These are phyloP conservation scores for Mystacides longicornis DNA, from an alignment of 2,888 invertebrate genomes.

Conservation along the genomic window DNA sequence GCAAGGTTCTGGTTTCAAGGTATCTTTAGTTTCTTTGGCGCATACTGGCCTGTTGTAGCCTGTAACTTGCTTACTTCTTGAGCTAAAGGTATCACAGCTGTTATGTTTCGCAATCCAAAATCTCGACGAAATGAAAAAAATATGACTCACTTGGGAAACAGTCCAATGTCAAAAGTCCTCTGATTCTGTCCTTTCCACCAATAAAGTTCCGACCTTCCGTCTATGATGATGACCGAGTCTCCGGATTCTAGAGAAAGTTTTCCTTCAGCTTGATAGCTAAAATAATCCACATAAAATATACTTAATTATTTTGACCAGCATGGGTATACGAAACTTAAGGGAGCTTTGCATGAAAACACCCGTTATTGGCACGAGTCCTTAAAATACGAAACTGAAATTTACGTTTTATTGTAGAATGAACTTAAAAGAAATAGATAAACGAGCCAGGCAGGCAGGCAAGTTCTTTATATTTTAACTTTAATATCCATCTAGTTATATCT, in stretches of 20 bases:
- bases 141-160: constrained; percentile 66
- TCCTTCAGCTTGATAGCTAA: constrained; percentile 61
- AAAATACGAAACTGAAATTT: no score
- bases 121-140: constrained; percentile 32
- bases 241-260: constrained; percentile 73
- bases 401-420: no score
- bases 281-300: no score
- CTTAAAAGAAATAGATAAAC: no score
- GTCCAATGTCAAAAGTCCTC: constrained; percentile 78
- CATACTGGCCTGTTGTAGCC: constrained; percentile 3
- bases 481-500: no score
- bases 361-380: no score
- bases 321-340: no score
- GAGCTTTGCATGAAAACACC: no score
- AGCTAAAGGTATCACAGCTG: constrained; percentile 41
- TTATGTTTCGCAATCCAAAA: constrained; percentile 41
- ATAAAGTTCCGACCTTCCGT: constrained; percentile 79
- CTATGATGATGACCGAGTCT: constrained; percentile 82
- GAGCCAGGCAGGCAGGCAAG: no score
- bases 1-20: constrained; percentile 14
- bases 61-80: constrained; percentile 37
- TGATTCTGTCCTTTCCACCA: constrained; percentile 97
- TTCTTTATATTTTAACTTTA: no score
- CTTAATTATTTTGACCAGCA: no score
- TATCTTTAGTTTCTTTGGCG: constrained; percentile 8